phyloP scores from a whole-genome alignment of 2,113 vertebrate genomes.

The Cheirogaleus medius region DNA sequence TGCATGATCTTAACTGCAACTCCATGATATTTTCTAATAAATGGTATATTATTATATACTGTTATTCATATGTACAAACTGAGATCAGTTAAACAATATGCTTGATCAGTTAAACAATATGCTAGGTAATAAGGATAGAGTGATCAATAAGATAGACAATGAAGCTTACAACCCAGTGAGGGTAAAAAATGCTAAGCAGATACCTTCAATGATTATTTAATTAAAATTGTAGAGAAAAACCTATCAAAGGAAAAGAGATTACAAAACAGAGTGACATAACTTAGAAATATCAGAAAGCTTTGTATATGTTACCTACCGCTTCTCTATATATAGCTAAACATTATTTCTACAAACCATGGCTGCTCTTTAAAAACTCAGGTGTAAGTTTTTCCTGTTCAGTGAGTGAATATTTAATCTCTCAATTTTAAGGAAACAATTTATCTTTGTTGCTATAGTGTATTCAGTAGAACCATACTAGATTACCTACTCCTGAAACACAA shows the following conservation, averaged over 20 bases:
- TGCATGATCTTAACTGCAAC: background rate
- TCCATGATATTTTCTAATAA: background rate
- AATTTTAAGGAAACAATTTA: background rate
- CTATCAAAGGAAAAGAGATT: background rate
- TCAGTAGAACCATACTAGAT: background rate
- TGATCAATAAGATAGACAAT: background rate
- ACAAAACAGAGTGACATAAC: background rate
- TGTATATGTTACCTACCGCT: background rate
- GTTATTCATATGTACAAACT: background rate
- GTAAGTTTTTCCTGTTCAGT: background rate
- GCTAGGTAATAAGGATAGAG: background rate
- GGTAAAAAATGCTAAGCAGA: background rate
- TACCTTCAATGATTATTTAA: background rate
- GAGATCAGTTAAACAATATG: background rate
- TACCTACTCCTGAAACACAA: background rate
- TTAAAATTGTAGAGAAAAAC: background rate
- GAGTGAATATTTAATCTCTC: background rate
- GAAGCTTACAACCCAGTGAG: background rate
- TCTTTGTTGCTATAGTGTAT: background rate
- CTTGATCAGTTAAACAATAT: background rate
- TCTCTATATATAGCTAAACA: background rate
- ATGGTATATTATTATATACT: background rate
- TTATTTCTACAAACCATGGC: background rate
- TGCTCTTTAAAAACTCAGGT: background rate
- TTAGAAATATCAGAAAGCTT: background rate